Evolutionary conservation across 2,797 vertebrate genomes (phyloP).

Genomic region (Enteromius viviparus): DNA sequence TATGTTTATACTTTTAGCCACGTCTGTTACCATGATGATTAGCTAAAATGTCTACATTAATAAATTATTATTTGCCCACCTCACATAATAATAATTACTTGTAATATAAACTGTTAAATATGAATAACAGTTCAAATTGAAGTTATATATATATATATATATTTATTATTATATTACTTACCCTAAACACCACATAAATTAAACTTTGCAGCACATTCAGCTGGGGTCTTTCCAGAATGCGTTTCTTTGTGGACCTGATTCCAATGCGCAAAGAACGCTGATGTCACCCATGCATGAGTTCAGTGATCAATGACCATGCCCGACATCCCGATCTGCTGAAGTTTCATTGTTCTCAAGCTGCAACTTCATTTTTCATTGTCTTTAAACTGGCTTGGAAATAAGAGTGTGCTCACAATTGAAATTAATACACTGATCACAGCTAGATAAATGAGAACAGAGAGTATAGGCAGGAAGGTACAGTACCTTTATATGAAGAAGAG

Average conservation of each 20-base stretch:
- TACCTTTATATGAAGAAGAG: conserved; percentile 37
- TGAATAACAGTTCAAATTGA: neutral
- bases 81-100: neutral
- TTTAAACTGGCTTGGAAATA: conserved; percentile 42
- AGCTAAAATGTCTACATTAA: neutral
- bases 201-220: neutral
- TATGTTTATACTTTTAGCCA: neutral
- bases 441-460: conserved; percentile 45
- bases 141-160: neutral
- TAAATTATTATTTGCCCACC: neutral
- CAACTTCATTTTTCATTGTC: conserved; percentile 52
- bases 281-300: neutral
- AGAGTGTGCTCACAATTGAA: conserved; percentile 52
- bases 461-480: conserved; percentile 40
- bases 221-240: neutral
- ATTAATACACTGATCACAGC: conserved; percentile 33
- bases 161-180: neutral
- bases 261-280: neutral
- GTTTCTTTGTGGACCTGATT: conserved; percentile 4
- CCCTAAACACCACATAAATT: neutral
- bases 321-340: conserved; percentile 40
- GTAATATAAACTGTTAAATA: neutral
- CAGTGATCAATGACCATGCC: conserved; percentile 49
- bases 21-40: neutral
- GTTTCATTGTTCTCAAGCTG: conserved; percentile 47